A percentile compares a stretch with the other conserved stretches of the same genome.
Evolutionary conservation across 2,888 invertebrate genomes (phyloP).

Genomic region (Flabesymbios commensalis): DNA sequence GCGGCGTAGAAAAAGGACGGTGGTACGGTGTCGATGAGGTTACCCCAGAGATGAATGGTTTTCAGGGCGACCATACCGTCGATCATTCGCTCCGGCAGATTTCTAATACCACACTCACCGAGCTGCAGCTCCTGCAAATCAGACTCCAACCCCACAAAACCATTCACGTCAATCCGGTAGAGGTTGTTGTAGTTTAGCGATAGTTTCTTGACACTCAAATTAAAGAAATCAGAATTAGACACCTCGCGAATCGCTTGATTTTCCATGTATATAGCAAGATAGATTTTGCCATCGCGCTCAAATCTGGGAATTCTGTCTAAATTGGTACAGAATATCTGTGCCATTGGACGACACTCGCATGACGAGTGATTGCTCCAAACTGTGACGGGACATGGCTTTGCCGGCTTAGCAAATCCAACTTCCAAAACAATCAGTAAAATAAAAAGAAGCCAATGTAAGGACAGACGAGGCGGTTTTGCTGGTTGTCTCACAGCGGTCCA

Average conservation of each 20-base stretch:
- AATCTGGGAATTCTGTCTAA: background rate
- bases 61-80: constrained; percentile 20
- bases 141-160: constrained; percentile 25
- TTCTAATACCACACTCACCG: constrained; percentile 20
- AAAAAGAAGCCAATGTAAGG: too few relatives aligned
- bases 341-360: background rate
- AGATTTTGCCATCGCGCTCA: constrained; percentile 8
- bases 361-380: background rate
- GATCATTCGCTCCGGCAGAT: constrained; percentile 23
- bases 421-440: too few relatives aligned
- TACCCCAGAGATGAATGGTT: constrained; percentile 33
- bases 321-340: background rate
- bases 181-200: constrained; percentile 30
- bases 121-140: constrained; percentile 30
- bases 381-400: background rate
- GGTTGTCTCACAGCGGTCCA: too few relatives aligned
- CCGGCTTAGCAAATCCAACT: too few relatives aligned
- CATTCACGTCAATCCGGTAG: constrained; percentile 20
- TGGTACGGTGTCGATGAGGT: constrained; percentile 27
- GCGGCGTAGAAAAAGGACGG: constrained; percentile 24
- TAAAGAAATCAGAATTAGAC: constrained; percentile 22
- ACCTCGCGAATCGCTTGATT: constrained; percentile 22
- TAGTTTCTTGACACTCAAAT: constrained; percentile 28
- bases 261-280: constrained; percentile 22
- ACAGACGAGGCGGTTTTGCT: too few relatives aligned